Base-by-base conservation (phyloP, 2,888 invertebrate species). In the Cloeon dipterum region DNA sequence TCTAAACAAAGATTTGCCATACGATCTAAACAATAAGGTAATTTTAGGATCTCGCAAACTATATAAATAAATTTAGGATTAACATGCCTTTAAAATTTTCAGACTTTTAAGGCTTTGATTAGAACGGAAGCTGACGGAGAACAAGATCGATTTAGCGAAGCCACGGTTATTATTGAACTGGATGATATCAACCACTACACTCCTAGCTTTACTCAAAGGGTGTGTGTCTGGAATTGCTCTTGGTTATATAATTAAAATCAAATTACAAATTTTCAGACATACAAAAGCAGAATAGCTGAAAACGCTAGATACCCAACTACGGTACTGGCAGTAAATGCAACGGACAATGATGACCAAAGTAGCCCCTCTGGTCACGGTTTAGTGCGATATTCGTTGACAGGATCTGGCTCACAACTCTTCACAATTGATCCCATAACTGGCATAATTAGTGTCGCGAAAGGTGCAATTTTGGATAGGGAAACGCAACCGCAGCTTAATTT, bases 101-200 rank as follows among this genome's bases (percentile, higher is more conserved):
- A 32, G 10, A 32, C n/a, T n/a, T n/a, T 23, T 23, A 23, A 23
- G 23, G 23, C 23, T 8, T 11, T 23, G 23, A 23, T 11, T 11
- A 23, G 8, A n/a, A 29, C 29, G 29, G 29, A 16, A 16, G 10
- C 16, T n/a, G 16, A 29, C 25, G 38, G 33, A n/a, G 38, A 33
- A 18, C 21, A 26, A 13, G 18, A 18, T 4, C 32, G 34, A 10
- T 16, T 34, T 2, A 38, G 34, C 29, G 64, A 67, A 36, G 75
- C 76, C 0, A 70, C 68, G 42, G 64, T 82, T 2, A 64, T 68
- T 29, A 66, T 81, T 18, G 68, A 69, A 43, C 69, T 83, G 1
- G 61, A 69, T 36, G 81, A 83, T 50, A 63, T 74, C 1, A 83
- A 83, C 49, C 83, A 83, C 48, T 78, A 83, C 51, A 63, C 66